Percentiles rank a stretch among this genome's conserved stretches.
These are phyloP conservation scores for Spinibarbus caldwelli DNA, from an alignment of 2,797 vertebrate species.

Conservation along the genomic window DNA sequence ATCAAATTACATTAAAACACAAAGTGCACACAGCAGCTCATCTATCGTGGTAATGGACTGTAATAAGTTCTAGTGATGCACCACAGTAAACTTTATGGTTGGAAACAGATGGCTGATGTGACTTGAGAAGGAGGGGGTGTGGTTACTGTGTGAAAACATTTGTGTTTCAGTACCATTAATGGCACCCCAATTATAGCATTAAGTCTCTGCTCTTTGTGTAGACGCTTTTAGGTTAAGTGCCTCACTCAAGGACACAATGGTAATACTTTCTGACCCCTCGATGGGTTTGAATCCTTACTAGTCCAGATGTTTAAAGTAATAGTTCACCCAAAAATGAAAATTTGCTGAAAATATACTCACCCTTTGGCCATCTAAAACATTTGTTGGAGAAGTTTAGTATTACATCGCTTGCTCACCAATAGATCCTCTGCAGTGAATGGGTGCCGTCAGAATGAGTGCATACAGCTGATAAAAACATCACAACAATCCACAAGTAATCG, in stretches of 20 bases:
- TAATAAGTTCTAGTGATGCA: background rate
- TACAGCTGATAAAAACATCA: background rate
- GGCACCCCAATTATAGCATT: constrained; percentile 27
- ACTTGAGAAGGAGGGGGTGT: constrained; percentile 17
- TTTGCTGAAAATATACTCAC: background rate
- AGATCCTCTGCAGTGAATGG: background rate
- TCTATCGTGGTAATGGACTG: background rate
- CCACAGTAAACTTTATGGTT: background rate
- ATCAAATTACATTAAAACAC: constrained; percentile 1
- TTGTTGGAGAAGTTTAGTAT: background rate
- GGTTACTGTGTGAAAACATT: constrained; percentile 16
- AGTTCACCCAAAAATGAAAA: background rate
- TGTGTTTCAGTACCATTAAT: constrained; percentile 31
- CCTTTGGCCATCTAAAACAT: background rate
- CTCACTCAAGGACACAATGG: background rate
- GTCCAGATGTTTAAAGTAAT: background rate
- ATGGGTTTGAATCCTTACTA: background rate
- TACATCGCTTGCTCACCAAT: background rate
- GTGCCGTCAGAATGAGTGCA: background rate
- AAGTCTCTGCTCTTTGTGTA: constrained; percentile 15
- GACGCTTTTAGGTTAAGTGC: constrained; percentile 21
- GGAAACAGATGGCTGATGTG: constrained; percentile 15
- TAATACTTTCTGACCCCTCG: background rate
- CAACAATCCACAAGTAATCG: background rate
- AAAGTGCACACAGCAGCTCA: background rate